Conservation (phyloP, 2,888 invertebrate genomes). For the Caradrina kadenii region DNA sequence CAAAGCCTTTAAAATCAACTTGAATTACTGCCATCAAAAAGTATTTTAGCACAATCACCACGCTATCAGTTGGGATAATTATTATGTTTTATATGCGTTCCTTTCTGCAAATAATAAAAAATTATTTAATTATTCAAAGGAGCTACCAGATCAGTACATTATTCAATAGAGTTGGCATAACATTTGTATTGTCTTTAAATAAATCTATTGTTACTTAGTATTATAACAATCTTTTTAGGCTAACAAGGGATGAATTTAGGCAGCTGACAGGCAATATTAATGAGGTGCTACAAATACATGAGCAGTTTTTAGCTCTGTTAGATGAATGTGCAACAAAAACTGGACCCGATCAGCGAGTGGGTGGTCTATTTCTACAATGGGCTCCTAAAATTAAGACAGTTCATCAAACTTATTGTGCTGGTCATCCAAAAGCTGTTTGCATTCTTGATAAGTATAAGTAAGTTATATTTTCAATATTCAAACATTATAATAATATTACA, state of each 20-base stretch:
- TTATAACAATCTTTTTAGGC: conserved; percentile 86
- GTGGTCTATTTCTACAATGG: conserved; percentile 96
- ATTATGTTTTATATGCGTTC: too few species aligned
- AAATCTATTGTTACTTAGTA: not conserved
- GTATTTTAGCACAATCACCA: not conserved
- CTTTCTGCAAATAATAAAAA: too few species aligned
- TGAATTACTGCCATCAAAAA: too few species aligned
- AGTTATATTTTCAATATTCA: conserved; percentile 65
- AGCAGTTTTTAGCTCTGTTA: conserved; percentile 94
- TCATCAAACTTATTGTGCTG: conserved; percentile 96
- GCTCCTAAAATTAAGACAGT: conserved; percentile 95
- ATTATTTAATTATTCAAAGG: too few species aligned
- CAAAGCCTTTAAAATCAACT: too few species aligned
- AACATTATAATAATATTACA: too few species aligned
- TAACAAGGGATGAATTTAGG: conserved; percentile 96
- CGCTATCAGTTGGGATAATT: not conserved
- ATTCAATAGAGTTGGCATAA: too few species aligned
- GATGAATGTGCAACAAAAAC: conserved; percentile 94
- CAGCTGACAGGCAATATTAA: conserved; percentile 97
- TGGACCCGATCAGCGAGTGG: conserved; percentile 95
- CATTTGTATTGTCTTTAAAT: not conserved
- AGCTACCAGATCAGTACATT: too few species aligned
- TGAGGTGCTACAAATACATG: conserved; percentile 96
- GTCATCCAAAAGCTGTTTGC: conserved; percentile 98
- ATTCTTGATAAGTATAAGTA: conserved; percentile 98